Conservation (phyloP, 2,888 invertebrate species). For the Charanyca ferruginea region DNA sequence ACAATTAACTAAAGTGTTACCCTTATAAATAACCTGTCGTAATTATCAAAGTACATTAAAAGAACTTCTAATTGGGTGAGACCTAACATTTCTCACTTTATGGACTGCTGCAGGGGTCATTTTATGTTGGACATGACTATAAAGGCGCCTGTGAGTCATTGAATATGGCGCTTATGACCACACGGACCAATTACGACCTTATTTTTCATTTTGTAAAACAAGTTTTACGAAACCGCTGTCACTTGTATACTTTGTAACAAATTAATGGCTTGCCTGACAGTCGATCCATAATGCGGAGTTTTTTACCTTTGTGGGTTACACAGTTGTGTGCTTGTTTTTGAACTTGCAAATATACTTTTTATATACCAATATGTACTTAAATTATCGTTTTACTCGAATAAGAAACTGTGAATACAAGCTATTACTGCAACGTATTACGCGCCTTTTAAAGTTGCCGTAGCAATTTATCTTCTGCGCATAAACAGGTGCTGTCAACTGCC, state of each 20-base stretch:
- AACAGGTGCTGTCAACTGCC: not conserved
- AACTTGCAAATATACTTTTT: not conserved
- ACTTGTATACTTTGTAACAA: slow-evolving; percentile 15
- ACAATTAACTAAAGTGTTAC: slow-evolving; percentile 8
- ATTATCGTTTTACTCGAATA: not conserved
- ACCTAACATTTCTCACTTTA: slow-evolving; percentile 9
- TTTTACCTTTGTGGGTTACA: slow-evolving; percentile 12
- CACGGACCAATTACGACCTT: slow-evolving; percentile 44
- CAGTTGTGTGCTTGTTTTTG: not conserved
- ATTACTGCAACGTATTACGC: not conserved
- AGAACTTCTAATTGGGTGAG: slow-evolving; percentile 27
- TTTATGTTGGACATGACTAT: slow-evolving; percentile 24
- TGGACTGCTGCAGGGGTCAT: slow-evolving; percentile 8
- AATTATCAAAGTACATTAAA: slow-evolving; percentile 39
- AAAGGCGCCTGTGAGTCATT: slow-evolving; percentile 50
- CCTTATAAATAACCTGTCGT: slow-evolving; percentile 46
- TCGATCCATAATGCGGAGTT: slow-evolving; percentile 6
- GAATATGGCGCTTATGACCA: slow-evolving; percentile 43
- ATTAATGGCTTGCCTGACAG: slow-evolving; percentile 10
- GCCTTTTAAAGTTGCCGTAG: slow-evolving; percentile 28
- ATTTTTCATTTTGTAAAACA: slow-evolving; percentile 43
- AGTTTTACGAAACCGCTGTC: slow-evolving; percentile 44
- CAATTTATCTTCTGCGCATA: slow-evolving; percentile 24
- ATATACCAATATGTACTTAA: not conserved
- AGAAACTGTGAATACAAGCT: not conserved